Conservation (phyloP, 2,888 invertebrate genomes). For the Linhomoeus sp. region DNA sequence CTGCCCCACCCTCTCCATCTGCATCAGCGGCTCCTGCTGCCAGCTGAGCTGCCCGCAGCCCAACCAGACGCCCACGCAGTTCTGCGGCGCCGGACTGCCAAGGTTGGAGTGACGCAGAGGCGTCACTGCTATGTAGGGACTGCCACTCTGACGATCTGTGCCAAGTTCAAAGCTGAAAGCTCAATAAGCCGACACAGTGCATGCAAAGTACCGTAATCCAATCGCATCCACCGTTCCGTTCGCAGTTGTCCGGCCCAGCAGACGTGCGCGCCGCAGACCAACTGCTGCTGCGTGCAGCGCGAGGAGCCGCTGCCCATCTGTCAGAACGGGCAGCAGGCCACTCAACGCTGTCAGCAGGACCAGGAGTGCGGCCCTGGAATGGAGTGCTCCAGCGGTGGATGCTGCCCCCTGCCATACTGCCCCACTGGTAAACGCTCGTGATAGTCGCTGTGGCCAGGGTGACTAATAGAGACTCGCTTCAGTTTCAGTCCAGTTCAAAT, state of each 20-base stretch:
- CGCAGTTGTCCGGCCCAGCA: slow-evolving; percentile 9
- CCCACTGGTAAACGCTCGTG: not conserved
- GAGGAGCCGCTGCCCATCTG: slow-evolving; percentile 1
- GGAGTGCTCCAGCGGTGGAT: slow-evolving; percentile 4
- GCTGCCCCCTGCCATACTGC: slow-evolving; percentile 5
- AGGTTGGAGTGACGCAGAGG: too few relatives aligned
- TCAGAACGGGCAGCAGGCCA: not conserved
- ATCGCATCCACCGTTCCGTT: too few relatives aligned
- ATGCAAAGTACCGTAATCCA: too few relatives aligned
- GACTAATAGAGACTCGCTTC: too few relatives aligned
- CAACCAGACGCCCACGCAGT: not conserved
- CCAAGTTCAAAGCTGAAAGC: too few relatives aligned
- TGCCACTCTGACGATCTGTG: too few relatives aligned
- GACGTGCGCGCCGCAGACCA: slow-evolving; percentile 11
- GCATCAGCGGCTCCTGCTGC: slow-evolving; percentile 17
- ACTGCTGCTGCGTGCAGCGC: slow-evolving; percentile 12
- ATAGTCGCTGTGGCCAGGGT: too few relatives aligned
- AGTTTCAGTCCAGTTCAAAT: too few relatives aligned
- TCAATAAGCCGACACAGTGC: too few relatives aligned
- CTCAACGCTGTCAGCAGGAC: slow-evolving; percentile 3
- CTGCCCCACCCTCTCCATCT: slow-evolving; percentile 12
- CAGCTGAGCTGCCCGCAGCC: not conserved
- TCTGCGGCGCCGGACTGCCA: too few relatives aligned
- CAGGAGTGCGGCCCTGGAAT: slow-evolving; percentile 16
- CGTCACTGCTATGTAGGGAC: too few relatives aligned